Conservation (phyloP, 2,888 invertebrate genomes). For the Tetragonula carbonaria region DNA sequence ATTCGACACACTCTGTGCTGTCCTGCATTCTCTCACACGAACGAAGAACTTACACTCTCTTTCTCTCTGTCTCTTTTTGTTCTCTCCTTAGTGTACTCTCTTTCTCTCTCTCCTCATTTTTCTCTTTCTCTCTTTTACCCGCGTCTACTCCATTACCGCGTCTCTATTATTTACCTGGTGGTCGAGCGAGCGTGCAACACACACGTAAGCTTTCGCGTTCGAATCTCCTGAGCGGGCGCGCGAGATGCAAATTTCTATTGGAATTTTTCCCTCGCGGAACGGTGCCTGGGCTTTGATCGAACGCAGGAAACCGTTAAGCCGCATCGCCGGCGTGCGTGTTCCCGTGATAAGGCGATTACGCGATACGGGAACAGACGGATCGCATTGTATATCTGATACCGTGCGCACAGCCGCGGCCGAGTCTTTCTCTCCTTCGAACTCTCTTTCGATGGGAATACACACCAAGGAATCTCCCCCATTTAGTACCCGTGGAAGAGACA, state of each 20-base stretch:
- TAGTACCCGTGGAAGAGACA: slow-evolving; percentile 26
- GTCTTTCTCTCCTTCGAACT: slow-evolving; percentile 15
- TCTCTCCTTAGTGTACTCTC: not conserved
- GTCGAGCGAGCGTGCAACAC: slow-evolving; percentile 8
- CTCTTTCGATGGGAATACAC: slow-evolving; percentile 17
- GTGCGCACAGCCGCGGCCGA: not conserved
- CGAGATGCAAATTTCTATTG: slow-evolving; percentile 55
- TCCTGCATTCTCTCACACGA: slow-evolving; percentile 53
- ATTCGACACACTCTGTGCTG: slow-evolving; percentile 72
- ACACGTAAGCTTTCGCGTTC: slow-evolving; percentile 43
- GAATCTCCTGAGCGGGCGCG: slow-evolving; percentile 25
- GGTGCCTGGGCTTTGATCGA: slow-evolving; percentile 53
- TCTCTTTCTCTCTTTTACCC: not conserved
- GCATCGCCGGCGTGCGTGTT: slow-evolving; percentile 51
- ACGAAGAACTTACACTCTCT: not conserved
- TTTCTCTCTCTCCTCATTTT: no score
- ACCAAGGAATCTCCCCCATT: slow-evolving; percentile 8
- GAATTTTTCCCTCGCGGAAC: slow-evolving; percentile 38
- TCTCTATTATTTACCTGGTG: not conserved
- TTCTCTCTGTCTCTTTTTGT: not conserved
- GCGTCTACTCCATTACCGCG: not conserved
- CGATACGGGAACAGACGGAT: slow-evolving; percentile 60
- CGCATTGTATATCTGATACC: slow-evolving; percentile 57
- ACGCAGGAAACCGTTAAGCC: slow-evolving; percentile 60
- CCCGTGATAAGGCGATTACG: slow-evolving; percentile 59